A percentile compares a stretch with the other conserved stretches of the same genome.
Conservation (phyloP, 2,888 invertebrate genomes). For the Hoplodrina blanda region DNA sequence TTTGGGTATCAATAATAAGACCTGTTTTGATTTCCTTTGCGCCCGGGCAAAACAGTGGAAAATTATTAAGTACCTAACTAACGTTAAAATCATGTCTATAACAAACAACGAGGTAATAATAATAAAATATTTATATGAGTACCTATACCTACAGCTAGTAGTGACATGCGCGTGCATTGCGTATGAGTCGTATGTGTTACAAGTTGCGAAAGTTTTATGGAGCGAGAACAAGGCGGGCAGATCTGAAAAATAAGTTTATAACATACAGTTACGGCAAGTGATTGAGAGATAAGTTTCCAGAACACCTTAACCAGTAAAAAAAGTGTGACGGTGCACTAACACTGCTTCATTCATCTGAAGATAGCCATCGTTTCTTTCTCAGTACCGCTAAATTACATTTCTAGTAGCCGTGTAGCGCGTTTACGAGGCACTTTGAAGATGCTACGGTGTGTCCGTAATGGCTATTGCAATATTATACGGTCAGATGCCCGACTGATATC, state of each 20-base stretch:
- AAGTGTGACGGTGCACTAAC: conserved; percentile 82
- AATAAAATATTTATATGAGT: conserved; percentile 47
- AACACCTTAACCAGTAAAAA: conserved; percentile 86
- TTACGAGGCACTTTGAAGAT: conserved; percentile 89
- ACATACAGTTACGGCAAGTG: conserved; percentile 76
- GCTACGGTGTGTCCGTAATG: conserved; percentile 87
- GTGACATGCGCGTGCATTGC: conserved; percentile 56
- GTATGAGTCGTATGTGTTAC: conserved; percentile 63
- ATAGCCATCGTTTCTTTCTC: conserved; percentile 87
- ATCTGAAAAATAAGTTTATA: conserved; percentile 77
- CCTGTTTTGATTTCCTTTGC: conserved; percentile 7
- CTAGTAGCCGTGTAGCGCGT: conserved; percentile 89
- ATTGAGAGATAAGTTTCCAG: conserved; percentile 85
- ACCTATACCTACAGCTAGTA: conserved; percentile 41
- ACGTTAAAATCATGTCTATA: conserved; percentile 39
- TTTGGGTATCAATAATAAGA: neutral
- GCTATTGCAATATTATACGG: conserved; percentile 89
- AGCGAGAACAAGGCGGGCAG: conserved; percentile 72
- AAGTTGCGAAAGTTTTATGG: conserved; percentile 79
- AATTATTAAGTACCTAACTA: conserved; percentile 34
- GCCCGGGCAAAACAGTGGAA: conserved; percentile 16
- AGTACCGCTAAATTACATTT: conserved; percentile 90
- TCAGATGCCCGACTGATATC: conserved; percentile 86
- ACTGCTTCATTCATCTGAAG: conserved; percentile 85
- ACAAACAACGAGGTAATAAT: conserved; percentile 54